Evolutionary conservation across 1,140 invertebrate genomes (phyloP).

Genomic region (Tyrophagus putrescentiae): DNA sequence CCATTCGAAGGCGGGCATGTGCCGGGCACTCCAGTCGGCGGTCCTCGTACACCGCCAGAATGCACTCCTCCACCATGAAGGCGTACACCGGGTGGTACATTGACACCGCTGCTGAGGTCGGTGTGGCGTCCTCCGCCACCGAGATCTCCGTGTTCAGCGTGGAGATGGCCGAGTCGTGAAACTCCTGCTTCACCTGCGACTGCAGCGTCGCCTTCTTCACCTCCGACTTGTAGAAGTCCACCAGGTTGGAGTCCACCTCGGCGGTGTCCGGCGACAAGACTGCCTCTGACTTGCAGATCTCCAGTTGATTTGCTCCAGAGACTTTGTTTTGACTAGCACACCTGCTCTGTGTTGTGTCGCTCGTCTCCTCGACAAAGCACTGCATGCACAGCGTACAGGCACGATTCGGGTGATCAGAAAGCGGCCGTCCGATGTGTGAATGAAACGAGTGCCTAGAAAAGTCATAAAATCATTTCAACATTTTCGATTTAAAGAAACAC

Average conservation of each 20-base stretch:
- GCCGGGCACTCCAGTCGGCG: constrained; percentile 52
- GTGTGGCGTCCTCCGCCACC: background rate
- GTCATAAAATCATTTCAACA: background rate
- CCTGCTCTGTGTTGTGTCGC: constrained; percentile 23
- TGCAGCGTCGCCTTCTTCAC: background rate
- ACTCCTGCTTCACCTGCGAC: background rate
- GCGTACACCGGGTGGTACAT: constrained; percentile 32
- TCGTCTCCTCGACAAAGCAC: background rate
- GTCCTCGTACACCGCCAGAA: constrained; percentile 61
- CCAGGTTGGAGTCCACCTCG: constrained; percentile 13
- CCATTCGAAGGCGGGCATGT: constrained; percentile 53
- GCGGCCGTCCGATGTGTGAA: constrained; percentile 88
- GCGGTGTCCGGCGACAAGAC: constrained; percentile 7
- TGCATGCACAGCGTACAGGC: constrained; percentile 72
- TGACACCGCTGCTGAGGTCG: background rate
- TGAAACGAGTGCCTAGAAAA: constrained; percentile 64
- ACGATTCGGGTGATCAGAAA: constrained; percentile 86
- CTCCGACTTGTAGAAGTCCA: constrained; percentile 14
- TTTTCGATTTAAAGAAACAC: background rate
- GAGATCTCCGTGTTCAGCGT: background rate
- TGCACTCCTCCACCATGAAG: constrained; percentile 84
- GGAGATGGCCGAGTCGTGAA: constrained; percentile 7
- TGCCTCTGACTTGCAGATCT: background rate
- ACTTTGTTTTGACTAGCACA: background rate
- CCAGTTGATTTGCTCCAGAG: background rate